Evolutionary conservation across 2,797 vertebrate species (phyloP).

Genomic region (Tapirus indicus): DNA sequence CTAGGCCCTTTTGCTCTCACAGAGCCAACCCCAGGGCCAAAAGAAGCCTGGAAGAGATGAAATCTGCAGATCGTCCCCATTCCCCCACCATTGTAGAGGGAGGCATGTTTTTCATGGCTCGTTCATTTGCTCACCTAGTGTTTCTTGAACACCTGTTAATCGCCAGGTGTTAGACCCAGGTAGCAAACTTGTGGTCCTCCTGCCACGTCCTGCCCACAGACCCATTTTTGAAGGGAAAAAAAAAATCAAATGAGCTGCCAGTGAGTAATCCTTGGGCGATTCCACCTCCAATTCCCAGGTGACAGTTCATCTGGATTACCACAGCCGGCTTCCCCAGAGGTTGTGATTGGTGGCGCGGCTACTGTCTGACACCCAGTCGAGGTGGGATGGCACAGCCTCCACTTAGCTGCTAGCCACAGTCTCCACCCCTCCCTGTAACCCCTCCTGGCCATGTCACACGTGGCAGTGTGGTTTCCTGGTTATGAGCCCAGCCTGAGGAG

Average conservation of each 20-base stretch:
- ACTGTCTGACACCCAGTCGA: too few species aligned
- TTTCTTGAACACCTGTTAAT: neutral
- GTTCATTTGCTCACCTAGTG: neutral
- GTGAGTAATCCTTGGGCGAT: neutral
- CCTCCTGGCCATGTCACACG: neutral
- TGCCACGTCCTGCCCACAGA: neutral
- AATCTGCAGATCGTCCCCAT: neutral
- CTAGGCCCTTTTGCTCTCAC: slow-evolving; percentile 50
- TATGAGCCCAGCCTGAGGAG: neutral
- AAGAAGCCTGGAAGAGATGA: slow-evolving; percentile 1
- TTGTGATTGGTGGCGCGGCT: neutral
- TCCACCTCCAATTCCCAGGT: neutral
- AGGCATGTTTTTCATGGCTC: neutral
- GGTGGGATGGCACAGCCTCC: neutral
- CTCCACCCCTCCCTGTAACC: neutral
- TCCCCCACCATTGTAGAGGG: neutral
- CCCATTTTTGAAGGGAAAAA: neutral
- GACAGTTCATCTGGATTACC: neutral
- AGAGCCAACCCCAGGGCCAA: neutral
- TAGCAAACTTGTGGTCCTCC: neutral
- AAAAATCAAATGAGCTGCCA: neutral
- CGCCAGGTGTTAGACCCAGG: neutral
- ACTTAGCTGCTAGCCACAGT: slow-evolving; percentile 62
- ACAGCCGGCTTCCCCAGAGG: neutral
- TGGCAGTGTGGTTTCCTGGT: neutral